These are phyloP conservation scores for Drosophila neutralis DNA, from an alignment of 2,888 invertebrate species.

Conservation along the genomic window DNA sequence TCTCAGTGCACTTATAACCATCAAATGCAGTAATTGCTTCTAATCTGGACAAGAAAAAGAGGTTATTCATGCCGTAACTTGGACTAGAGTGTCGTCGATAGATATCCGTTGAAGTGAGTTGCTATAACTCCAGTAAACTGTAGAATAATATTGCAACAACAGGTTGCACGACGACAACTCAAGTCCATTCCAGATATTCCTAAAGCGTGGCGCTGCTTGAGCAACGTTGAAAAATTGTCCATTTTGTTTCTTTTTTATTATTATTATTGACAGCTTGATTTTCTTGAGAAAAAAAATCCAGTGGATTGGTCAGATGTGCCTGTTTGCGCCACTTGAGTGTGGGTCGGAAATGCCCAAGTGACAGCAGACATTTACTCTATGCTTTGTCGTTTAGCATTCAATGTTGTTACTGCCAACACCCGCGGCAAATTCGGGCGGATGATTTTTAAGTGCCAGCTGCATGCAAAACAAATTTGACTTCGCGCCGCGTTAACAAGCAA, in stretches of 20 bases:
- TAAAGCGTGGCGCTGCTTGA: conserved; percentile 35
- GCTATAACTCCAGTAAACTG: conserved; percentile 60
- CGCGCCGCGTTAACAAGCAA: conserved; percentile 44
- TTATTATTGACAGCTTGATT: conserved; percentile 28
- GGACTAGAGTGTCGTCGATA: conserved; percentile 67
- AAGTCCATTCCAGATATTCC: conserved; percentile 29
- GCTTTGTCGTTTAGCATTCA: conserved; percentile 42
- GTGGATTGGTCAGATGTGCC: conserved; percentile 15
- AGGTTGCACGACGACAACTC: conserved; percentile 27
- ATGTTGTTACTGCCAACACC: conserved; percentile 27
- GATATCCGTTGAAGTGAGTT: conserved; percentile 69
- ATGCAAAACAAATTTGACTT: conserved; percentile 70
- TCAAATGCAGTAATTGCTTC: neutral
- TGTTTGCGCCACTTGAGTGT: conserved; percentile 24
- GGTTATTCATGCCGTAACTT: neutral
- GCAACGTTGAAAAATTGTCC: conserved; percentile 51
- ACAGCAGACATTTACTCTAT: conserved; percentile 54
- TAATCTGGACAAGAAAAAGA: neutral
- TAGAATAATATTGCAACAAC: conserved; percentile 26
- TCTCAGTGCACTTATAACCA: neutral
- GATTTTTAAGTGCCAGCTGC: conserved; percentile 65
- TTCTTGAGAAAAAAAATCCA: neutral
- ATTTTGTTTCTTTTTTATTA: conserved; percentile 42
- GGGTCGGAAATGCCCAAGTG: conserved; percentile 57
- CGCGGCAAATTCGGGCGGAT: conserved; percentile 32